phyloP scores from a whole-genome alignment of 2,113 vertebrate species.

The Halcyon malimbica region DNA sequence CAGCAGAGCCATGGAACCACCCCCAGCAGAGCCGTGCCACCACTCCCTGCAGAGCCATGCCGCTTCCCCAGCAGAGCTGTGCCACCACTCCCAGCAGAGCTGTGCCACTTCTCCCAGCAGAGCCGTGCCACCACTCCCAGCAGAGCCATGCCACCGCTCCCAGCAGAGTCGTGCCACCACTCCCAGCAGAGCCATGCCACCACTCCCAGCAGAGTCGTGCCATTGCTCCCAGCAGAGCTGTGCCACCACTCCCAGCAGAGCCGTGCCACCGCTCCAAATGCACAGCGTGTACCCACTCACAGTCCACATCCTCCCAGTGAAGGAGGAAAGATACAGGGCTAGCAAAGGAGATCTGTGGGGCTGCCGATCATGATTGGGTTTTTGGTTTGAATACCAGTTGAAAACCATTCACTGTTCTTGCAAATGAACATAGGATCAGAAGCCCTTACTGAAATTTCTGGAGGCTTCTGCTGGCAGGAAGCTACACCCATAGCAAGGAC shows the following conservation, averaged over 20 bases:
- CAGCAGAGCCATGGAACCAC: no score
- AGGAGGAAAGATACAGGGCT: neutral
- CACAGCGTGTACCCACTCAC: neutral
- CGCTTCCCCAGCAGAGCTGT: no score
- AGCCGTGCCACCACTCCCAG: neutral
- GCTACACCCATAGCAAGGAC: neutral
- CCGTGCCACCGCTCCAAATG: neutral
- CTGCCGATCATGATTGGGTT: neutral
- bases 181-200: neutral
- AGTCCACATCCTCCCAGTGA: neutral
- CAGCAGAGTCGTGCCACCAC: neutral
- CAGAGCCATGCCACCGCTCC: neutral
- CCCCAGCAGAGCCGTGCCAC: neutral
- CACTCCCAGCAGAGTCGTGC: neutral
- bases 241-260: neutral
- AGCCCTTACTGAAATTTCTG: neutral
- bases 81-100: neutral
- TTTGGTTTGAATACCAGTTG: neutral
- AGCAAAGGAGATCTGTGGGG: neutral
- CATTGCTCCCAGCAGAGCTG: neutral
- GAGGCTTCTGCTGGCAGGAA: neutral
- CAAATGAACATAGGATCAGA: neutral
- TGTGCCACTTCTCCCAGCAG: neutral
- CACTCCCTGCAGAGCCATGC: neutral
- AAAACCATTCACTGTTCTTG: neutral